Evolutionary conservation across 2,113 vertebrate genomes (phyloP), one percentile per base, ranked within the genome.

Genomic region (Emydura subglobosa): DNA sequence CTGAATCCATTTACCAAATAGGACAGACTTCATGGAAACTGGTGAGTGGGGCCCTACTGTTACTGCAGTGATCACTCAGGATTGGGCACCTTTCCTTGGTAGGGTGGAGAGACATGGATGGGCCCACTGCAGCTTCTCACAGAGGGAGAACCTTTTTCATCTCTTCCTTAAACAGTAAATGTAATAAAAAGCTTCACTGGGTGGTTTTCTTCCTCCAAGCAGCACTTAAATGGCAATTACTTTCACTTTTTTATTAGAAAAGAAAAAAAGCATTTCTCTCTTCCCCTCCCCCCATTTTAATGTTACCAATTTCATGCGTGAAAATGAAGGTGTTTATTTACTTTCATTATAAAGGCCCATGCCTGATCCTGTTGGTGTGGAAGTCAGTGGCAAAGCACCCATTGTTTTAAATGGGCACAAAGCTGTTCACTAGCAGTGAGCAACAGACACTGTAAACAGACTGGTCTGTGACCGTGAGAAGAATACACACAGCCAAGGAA

Each of bases 181-280:
- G 34, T 68, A 96, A 94, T 94, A 89, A 94, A 96, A 97, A 88
- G 85, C 87, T 93, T 95, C 95, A 88, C 1, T 96, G 88, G 11
- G 44, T 47, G 55, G 10, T 95, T 96, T 96, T 96, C 86, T 89
- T 97, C 72, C 88, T 95, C 86, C 87, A 79, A 74, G 84, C 87
- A 94, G 90, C 72, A 95, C 47, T 47, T 85, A 90, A 96, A 89
- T 91, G 86, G 78, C 90, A 95, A 91, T 97, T 55, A 79, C 44
- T 93, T 76, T 90, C 31, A n/a, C 44, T 57, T 29, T 76, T 79
- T 82, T 94, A 91, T 94, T 94, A 96, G 88, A 34, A 65, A 53
- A 89, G 72, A 44, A 3, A 87, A 53, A 44, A 90, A 57, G 87
- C 54, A 76, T 51, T 55, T 85, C 5, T 93, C 82, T 78, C 25